phyloP scores from a whole-genome alignment of 2,888 invertebrate species.

The Drosophila koepferae region DNA sequence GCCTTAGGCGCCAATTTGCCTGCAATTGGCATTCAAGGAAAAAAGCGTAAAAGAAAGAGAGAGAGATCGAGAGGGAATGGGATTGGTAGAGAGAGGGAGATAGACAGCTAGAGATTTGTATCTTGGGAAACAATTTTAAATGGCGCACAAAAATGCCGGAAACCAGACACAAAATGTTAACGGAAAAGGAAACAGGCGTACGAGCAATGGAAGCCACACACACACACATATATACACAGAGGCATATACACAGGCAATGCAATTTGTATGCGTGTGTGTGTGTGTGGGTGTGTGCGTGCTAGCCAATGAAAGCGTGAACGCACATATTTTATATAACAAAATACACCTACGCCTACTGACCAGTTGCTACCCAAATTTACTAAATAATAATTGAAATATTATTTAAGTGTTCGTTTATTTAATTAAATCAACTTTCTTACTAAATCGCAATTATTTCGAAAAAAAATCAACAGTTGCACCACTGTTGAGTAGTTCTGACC shows the following conservation, averaged over 20 bases:
- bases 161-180: slow-evolving; percentile 80
- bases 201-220: slow-evolving; percentile 22
- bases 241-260: not conserved
- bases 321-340: not conserved
- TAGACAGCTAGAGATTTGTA: slow-evolving; percentile 62
- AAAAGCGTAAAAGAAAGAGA: too few species aligned
- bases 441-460: not conserved
- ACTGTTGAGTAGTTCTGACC: slow-evolving; percentile 18
- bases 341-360: rapidly evolving
- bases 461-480: slow-evolving; percentile 35
- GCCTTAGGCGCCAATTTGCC: slow-evolving; percentile 70
- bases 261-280: slow-evolving; percentile 22
- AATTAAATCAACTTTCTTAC: not conserved
- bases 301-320: slow-evolving; percentile 1
- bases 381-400: not conserved
- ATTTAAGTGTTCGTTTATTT: not conserved
- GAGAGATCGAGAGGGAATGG: not conserved
- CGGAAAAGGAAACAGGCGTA: slow-evolving; percentile 76
- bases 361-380: rapidly evolving
- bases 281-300: slow-evolving; percentile 12
- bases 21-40: slow-evolving; percentile 74
- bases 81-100: not conserved
- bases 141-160: slow-evolving; percentile 79
- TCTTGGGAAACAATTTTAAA: slow-evolving; percentile 79
- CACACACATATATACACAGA: not conserved